Percentiles rank a stretch among this genome's conserved stretches.
Evolutionary conservation across 2,113 vertebrate species (phyloP).

Genomic region (Ictalurus punctatus): DNA sequence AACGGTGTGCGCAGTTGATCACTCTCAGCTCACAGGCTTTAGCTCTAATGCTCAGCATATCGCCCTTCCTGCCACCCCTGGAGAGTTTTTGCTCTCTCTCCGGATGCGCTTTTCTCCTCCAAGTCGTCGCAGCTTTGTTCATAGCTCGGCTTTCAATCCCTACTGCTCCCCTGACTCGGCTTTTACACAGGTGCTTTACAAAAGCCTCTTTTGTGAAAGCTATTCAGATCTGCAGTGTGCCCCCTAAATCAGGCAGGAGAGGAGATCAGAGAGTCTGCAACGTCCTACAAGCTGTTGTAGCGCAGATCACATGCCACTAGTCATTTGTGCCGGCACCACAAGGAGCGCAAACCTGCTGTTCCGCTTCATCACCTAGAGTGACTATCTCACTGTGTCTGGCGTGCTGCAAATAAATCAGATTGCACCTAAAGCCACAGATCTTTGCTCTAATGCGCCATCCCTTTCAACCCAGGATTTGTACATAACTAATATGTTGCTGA

Average conservation of each 20-base stretch:
- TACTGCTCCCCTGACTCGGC: slow-evolving; percentile 27
- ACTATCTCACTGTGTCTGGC: slow-evolving; percentile 45
- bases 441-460: neutral
- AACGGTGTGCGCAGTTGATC: slow-evolving; percentile 12
- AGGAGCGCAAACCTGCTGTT: slow-evolving; percentile 60
- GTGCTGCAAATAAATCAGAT: slow-evolving; percentile 61
- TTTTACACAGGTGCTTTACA: slow-evolving; percentile 37
- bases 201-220: slow-evolving; percentile 45
- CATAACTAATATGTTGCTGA: slow-evolving; percentile 24
- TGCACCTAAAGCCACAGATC: slow-evolving; percentile 63
- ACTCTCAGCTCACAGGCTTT: slow-evolving; percentile 25
- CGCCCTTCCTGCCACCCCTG: slow-evolving; percentile 32
- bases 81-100: slow-evolving; percentile 38
- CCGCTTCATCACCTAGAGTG: slow-evolving; percentile 69
- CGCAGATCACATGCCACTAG: slow-evolving; percentile 53
- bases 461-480: slow-evolving; percentile 27
- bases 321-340: slow-evolving; percentile 53
- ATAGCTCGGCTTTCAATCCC: slow-evolving; percentile 38
- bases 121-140: slow-evolving; percentile 42
- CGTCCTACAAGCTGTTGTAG: slow-evolving; percentile 55
- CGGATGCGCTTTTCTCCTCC: slow-evolving; percentile 35
- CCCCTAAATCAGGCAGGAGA: slow-evolving; percentile 51
- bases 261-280: slow-evolving; percentile 30
- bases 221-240: slow-evolving; percentile 41
- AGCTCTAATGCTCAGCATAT: neutral